Evolutionary conservation across 2,113 vertebrate species (phyloP).

Genomic region (Centropristis striata): DNA sequence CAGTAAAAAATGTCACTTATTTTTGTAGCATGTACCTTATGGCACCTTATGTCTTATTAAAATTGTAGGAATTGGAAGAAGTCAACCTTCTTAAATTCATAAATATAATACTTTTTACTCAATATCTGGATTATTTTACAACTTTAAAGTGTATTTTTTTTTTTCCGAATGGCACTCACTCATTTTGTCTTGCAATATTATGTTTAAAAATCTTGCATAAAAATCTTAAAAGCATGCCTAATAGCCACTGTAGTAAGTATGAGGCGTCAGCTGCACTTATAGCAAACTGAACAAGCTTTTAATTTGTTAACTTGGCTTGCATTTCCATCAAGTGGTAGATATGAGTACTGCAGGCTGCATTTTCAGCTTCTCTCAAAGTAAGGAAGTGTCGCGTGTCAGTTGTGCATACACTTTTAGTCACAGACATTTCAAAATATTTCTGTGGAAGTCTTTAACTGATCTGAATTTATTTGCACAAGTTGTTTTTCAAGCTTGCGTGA

Average conservation of each 20-base stretch:
- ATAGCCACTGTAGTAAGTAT: neutral
- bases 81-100: neutral
- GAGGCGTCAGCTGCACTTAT: neutral
- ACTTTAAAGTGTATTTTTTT: neutral
- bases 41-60: neutral
- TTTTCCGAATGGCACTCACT: too few relatives aligned
- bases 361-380: neutral
- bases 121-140: neutral
- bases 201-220: too few relatives aligned
- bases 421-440: neutral
- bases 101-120: neutral
- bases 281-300: neutral
- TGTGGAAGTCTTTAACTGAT: neutral
- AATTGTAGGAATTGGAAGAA: neutral
- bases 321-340: conserved; percentile 74
- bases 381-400: neutral
- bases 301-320: conserved; percentile 39
- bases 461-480: neutral
- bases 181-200: too few relatives aligned
- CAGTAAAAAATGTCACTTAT: neutral
- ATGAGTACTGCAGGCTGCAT: conserved; percentile 57
- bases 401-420: neutral
- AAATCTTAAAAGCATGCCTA: neutral
- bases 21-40: neutral
- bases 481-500: neutral